Evolutionary conservation across 2,797 vertebrate species (phyloP), one percentile per base, ranked within the genome.

Genomic region (Microcaecilia unicolor): DNA sequence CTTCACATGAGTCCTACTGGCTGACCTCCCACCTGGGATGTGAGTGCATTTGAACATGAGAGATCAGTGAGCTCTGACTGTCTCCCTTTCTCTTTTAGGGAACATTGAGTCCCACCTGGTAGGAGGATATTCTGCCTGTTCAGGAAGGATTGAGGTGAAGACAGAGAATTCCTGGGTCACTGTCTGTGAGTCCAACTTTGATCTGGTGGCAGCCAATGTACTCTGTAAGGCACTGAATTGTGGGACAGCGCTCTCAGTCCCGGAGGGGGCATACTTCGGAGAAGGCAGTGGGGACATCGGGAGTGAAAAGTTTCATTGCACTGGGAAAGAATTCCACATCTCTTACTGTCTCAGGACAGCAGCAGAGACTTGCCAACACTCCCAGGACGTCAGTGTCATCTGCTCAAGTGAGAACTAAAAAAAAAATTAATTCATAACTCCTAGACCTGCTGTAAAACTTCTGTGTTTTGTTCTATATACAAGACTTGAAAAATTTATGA

Each of bases 161-260:
- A 35, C 67, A 20, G 44, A 39, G 7, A 37, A 61, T 11, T 33
- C 5, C 0, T 85, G 80, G 76, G 46, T 36, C 2, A 29, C 55
- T 0, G 35, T 86, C 20, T 84, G 82, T 43, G 74, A 77, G 21
- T 67, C 67, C 10, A 54, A 72, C 15, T 62, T 72, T 33, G 55
- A 83, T 37, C 61, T 72, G 26, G 58, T 70, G 57, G 34, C 77
- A 17, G 80, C 83, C 32, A 47, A 26, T 11, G 78, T 83, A 29
- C 22, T 83, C 25, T 85, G 80, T 29, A 57, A 48, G 8, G 66
- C 84, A 24, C 35, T 85, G 37, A 12, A 50, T 1, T 85, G 81
- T 32, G 80, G 79, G 10, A 32, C 37, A 3, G 65, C 55, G 21
- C n/a, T n/a, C n/a, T n/a, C n/a, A n/a, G 19, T 71, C 41, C 52